Conservation (phyloP, 2,888 invertebrate genomes). For the Electrophaes corylata region DNA sequence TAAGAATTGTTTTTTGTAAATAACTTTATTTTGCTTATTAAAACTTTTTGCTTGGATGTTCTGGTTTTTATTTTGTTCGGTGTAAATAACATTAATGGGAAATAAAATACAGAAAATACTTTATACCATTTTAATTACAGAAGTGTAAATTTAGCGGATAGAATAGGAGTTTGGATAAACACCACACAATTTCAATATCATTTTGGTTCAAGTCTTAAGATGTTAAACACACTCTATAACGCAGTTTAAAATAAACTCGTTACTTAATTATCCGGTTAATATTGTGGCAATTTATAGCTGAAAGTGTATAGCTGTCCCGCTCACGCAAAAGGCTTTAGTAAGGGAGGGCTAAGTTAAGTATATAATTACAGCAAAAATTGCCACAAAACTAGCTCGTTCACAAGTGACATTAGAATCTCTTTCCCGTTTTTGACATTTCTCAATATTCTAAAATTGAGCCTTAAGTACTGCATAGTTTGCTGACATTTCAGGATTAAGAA, state of each 20-base stretch:
- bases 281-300: background rate
- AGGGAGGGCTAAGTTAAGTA: no score
- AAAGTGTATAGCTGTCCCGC: no score
- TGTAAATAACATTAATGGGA: background rate
- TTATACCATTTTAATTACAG: conserved; percentile 64
- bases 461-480: no score
- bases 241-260: background rate
- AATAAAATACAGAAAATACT: conserved; percentile 45
- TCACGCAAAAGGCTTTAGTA: no score
- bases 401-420: no score
- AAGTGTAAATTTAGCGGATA: conserved; percentile 67
- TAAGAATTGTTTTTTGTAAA: conserved; percentile 48
- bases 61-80: conserved; percentile 45
- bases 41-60: conserved; percentile 49
- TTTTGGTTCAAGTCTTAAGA: conserved; percentile 26
- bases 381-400: no score
- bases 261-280: background rate
- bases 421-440: no score
- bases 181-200: conserved; percentile 46
- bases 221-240: conserved; percentile 13
- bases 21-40: conserved; percentile 55
- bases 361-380: no score
- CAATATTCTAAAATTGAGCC: no score
- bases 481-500: no score
- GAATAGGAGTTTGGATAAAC: conserved; percentile 49